phyloP scores from a whole-genome alignment of 2,797 vertebrate genomes.

The Phoxinus dragarum region DNA sequence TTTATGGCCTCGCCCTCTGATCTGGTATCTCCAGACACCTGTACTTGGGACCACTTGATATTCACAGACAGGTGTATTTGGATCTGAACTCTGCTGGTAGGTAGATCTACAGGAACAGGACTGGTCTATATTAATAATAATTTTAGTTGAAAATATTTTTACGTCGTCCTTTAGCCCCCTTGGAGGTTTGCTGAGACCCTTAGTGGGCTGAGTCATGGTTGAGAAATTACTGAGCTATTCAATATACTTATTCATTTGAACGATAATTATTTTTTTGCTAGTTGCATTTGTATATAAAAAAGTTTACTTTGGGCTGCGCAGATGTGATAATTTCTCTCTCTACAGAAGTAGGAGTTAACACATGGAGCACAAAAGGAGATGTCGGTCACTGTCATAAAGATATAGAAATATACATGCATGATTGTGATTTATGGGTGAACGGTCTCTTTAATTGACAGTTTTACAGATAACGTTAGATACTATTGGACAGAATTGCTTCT shows the following conservation, averaged over 20 bases:
- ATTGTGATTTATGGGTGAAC: not conserved
- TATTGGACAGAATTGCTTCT: not conserved
- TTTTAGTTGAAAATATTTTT: not conserved
- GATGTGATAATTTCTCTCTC: not conserved
- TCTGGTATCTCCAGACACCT: too few relatives aligned
- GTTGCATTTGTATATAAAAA: not conserved
- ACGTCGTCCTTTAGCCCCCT: not conserved
- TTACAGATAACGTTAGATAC: not conserved
- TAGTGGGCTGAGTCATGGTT: not conserved
- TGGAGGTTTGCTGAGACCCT: not conserved
- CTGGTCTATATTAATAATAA: not conserved
- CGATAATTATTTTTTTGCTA: not conserved
- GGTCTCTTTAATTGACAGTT: not conserved
- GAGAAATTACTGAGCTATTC: not conserved
- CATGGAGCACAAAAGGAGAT: not conserved
- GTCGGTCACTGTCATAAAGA: not conserved
- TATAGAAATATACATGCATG: not conserved
- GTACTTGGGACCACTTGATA: too few relatives aligned
- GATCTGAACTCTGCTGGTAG: too few relatives aligned
- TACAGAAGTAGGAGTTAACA: not conserved
- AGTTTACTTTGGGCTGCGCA: not conserved
- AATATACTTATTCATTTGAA: not conserved
- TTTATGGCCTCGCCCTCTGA: too few relatives aligned
- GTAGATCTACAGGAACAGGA: too few relatives aligned
- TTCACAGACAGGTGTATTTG: too few relatives aligned